A percentile compares a stretch with the other conserved stretches of the same genome.
phyloP scores from a whole-genome alignment of 2,797 vertebrate species.

The Thamnophis elegans region DNA sequence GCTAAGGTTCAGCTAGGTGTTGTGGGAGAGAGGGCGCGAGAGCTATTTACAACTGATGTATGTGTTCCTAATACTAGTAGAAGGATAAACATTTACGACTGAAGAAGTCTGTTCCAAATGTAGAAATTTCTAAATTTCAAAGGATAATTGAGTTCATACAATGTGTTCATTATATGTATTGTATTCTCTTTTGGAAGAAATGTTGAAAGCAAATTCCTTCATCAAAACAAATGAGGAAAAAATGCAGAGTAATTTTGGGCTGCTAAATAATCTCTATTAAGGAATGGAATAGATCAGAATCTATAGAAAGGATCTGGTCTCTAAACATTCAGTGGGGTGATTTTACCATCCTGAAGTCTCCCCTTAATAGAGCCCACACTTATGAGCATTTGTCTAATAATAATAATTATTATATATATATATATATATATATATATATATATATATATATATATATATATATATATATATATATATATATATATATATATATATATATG shows the following conservation, averaged over 20 bases:
- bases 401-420: slow-evolving; percentile 19
- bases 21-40: too few relatives aligned
- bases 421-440: too few relatives aligned
- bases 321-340: slow-evolving; percentile 4
- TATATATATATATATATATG: too few relatives aligned
- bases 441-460: too few relatives aligned
- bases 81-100: background rate
- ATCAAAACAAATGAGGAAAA: background rate
- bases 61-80: background rate
- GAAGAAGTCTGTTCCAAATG: background rate
- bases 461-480: too few relatives aligned
- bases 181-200: background rate
- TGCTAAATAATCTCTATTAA: background rate
- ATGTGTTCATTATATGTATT: background rate
- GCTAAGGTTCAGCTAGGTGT: background rate
- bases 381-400: slow-evolving; percentile 54
- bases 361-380: slow-evolving; percentile 35
- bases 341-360: slow-evolving; percentile 22
- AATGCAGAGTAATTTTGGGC: background rate
- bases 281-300: background rate
- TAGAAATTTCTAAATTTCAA: background rate
- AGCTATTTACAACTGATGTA: background rate
- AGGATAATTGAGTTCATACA: background rate
- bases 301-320: slow-evolving; percentile 5
- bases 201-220: background rate